A percentile compares a stretch with the other conserved stretches of the same genome.
phyloP scores from a whole-genome alignment of 2,113 vertebrate genomes.

The Pluvianellus socialis region DNA sequence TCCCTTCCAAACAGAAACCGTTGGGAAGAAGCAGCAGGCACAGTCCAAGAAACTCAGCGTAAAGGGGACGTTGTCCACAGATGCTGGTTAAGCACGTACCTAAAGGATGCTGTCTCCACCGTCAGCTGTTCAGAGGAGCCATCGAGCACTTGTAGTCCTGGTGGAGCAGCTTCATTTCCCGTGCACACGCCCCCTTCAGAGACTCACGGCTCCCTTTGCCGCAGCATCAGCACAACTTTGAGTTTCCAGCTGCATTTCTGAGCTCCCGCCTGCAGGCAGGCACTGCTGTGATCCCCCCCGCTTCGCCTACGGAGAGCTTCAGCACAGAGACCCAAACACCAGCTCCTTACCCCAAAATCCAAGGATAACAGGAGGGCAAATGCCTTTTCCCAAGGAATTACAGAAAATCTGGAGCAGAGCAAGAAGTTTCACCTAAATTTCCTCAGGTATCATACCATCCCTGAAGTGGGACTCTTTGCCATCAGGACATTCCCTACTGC shows the following conservation, averaged over 20 bases:
- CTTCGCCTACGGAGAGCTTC: background rate
- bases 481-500: background rate
- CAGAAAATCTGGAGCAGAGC: background rate
- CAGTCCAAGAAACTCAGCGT: background rate
- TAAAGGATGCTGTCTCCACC: background rate
- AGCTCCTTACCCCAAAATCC: background rate
- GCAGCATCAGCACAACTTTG: rapidly evolving
- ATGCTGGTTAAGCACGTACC: rapidly evolving
- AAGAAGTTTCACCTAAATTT: background rate
- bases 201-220: background rate
- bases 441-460: background rate
- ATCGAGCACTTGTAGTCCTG: rapidly evolving
- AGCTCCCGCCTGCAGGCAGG: background rate
- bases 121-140: background rate
- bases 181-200: rapidly evolving
- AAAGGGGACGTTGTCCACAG: background rate
- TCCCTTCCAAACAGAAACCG: background rate
- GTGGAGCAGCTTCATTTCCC: background rate
- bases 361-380: background rate
- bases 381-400: background rate
- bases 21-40: background rate
- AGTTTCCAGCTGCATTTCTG: background rate
- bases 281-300: background rate
- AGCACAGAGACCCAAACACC: background rate
- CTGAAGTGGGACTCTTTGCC: rapidly evolving